Conservation (phyloP, 2,888 invertebrate species). For the Cephus sareptanus region DNA sequence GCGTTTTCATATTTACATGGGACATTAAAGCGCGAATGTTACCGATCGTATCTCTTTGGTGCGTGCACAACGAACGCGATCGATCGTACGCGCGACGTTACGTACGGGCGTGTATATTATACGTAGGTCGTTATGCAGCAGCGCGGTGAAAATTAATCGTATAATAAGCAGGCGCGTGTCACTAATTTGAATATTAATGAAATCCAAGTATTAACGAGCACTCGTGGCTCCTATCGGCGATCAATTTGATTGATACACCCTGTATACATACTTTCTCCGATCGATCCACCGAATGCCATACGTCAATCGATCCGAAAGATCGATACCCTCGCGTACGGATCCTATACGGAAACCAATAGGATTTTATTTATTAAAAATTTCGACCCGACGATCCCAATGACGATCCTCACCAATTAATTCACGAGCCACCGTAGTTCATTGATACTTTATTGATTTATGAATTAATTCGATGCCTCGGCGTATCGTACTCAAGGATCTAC, state of each 20-base stretch:
- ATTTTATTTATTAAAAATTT: neutral
- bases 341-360: too few species aligned
- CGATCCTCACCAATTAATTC: neutral
- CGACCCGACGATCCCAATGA: neutral
- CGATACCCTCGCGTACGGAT: neutral
- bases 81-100: neutral
- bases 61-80: neutral
- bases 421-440: neutral
- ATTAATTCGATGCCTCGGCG: too few species aligned
- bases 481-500: too few species aligned
- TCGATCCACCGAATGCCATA: too few species aligned
- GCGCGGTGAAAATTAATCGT: neutral
- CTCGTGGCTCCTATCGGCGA: conserved; percentile 7
- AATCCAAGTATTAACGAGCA: conserved; percentile 17
- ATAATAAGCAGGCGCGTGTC: neutral
- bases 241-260: conserved; percentile 20
- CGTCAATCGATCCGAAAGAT: too few species aligned
- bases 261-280: conserved; percentile 4
- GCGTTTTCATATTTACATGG: neutral
- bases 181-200: conserved; percentile 19
- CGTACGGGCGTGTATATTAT: neutral
- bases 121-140: neutral
- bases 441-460: neutral
- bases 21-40: neutral
- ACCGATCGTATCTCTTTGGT: neutral